Conservation (phyloP, 1,140 invertebrate genomes). For the Psilanteris sp. region DNA sequence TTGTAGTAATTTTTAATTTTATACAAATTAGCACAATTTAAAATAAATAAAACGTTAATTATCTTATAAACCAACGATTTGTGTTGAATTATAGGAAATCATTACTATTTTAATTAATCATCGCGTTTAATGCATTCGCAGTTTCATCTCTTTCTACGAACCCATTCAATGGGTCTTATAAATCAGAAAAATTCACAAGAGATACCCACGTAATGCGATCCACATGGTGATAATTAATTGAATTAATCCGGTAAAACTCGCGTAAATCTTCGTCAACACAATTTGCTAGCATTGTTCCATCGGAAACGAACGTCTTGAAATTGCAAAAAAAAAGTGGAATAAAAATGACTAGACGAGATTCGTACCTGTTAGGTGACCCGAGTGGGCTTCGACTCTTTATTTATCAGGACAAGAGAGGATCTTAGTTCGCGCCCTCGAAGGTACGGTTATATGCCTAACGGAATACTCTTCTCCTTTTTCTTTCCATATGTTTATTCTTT, state of each 20-base stretch:
- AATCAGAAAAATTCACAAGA: constrained; percentile 22
- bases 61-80: not conserved
- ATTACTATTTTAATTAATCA: constrained; percentile 22
- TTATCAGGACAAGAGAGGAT: constrained; percentile 70
- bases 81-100: not conserved
- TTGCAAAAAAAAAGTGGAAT: constrained; percentile 50
- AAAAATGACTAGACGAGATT: constrained; percentile 60
- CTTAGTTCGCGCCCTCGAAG: constrained; percentile 73
- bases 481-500: constrained; percentile 38
- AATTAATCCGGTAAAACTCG: constrained; percentile 17
- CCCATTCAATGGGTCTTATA: too few species aligned
- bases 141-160: too few species aligned
- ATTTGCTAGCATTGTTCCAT: constrained; percentile 7
- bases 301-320: constrained; percentile 19
- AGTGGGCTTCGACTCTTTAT: constrained; percentile 57
- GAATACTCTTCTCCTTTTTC: constrained; percentile 68
- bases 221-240: constrained; percentile 40
- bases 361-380: constrained; percentile 67
- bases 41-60: constrained; percentile 10
- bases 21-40: constrained; percentile 4
- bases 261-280: constrained; percentile 21
- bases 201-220: constrained; percentile 5
- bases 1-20: too few species aligned
- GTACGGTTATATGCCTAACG: constrained; percentile 75
- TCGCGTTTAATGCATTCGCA: too few species aligned